phyloP scores from a whole-genome alignment of 2,888 invertebrate species.

The Dastarcus helophoroides region DNA sequence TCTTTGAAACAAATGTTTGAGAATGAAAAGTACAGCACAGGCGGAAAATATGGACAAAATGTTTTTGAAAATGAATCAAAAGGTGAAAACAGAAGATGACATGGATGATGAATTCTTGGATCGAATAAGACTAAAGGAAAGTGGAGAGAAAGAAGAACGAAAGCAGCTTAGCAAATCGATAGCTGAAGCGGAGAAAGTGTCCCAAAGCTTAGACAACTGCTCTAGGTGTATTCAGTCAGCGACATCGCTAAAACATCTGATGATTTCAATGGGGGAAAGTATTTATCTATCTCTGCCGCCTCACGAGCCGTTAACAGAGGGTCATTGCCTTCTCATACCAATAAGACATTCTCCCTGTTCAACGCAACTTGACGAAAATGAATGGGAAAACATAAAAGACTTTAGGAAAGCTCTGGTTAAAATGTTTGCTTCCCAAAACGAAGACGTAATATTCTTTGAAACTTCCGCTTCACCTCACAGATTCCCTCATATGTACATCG shows the following conservation, averaged over 20 bases:
- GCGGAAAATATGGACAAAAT: slow-evolving; percentile 71
- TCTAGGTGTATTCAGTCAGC: slow-evolving; percentile 70
- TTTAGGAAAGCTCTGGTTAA: slow-evolving; percentile 67
- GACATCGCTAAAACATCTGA: slow-evolving; percentile 70
- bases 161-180: slow-evolving; percentile 56
- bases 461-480: slow-evolving; percentile 59
- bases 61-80: slow-evolving; percentile 62
- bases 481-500: slow-evolving; percentile 72
- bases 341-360: slow-evolving; percentile 68
- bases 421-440: slow-evolving; percentile 60
- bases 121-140: slow-evolving; percentile 56
- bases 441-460: slow-evolving; percentile 87
- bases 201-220: slow-evolving; percentile 68
- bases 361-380: slow-evolving; percentile 86
- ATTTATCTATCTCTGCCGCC: slow-evolving; percentile 78
- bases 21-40: slow-evolving; percentile 67
- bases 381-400: slow-evolving; percentile 78
- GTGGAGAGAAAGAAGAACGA: slow-evolving; percentile 48
- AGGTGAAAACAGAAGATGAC: slow-evolving; percentile 57
- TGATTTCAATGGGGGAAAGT: slow-evolving; percentile 69
- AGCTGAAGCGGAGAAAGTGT: slow-evolving; percentile 57
- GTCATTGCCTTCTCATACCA: slow-evolving; percentile 81
- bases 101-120: slow-evolving; percentile 78
- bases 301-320: slow-evolving; percentile 66
- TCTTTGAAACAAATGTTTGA: slow-evolving; percentile 77